A percentile compares a stretch with the other conserved stretches of the same genome.
Conservation (phyloP, 23 tunicate species). For the Trididemnum clinides region DNA sequence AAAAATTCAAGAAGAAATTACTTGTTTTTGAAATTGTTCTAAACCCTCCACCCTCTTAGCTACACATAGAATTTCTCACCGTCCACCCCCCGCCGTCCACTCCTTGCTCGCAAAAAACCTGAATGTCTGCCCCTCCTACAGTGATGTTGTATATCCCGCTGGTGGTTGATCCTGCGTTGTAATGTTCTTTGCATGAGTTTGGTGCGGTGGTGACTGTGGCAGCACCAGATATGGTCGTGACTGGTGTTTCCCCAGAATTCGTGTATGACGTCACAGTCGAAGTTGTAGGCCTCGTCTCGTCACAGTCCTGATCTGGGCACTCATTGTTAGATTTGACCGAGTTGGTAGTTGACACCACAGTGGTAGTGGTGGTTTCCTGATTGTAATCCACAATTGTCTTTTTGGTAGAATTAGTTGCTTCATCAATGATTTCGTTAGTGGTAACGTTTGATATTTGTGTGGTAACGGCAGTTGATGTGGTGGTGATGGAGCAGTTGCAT, state of each 20-base stretch:
- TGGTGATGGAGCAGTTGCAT: neutral
- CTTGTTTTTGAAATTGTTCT: too few species aligned
- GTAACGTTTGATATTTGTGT: neutral
- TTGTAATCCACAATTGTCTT: neutral
- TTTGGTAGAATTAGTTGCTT: neutral
- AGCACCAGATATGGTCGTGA: too few species aligned
- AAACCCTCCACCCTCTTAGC: too few species aligned
- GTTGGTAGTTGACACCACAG: neutral
- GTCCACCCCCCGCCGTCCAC: neutral
- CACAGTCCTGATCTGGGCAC: neutral
- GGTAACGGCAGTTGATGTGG: neutral
- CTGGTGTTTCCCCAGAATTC: too few species aligned
- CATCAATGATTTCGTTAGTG: neutral
- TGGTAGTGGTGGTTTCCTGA: neutral
- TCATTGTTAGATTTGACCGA: neutral
- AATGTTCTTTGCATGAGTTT: neutral
- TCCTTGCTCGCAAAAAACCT: neutral
- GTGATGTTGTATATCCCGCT: neutral
- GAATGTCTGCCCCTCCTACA: neutral
- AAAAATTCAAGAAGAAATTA: too few species aligned
- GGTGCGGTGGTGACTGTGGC: neutral
- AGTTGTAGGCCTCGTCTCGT: neutral
- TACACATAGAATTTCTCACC: neutral
- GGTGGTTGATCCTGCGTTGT: neutral
- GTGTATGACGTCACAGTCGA: neutral